A percentile compares a stretch with the other conserved stretches of the same genome.
phyloP scores from a whole-genome alignment of 2,797 vertebrate genomes.

The Erethizon dorsatum region DNA sequence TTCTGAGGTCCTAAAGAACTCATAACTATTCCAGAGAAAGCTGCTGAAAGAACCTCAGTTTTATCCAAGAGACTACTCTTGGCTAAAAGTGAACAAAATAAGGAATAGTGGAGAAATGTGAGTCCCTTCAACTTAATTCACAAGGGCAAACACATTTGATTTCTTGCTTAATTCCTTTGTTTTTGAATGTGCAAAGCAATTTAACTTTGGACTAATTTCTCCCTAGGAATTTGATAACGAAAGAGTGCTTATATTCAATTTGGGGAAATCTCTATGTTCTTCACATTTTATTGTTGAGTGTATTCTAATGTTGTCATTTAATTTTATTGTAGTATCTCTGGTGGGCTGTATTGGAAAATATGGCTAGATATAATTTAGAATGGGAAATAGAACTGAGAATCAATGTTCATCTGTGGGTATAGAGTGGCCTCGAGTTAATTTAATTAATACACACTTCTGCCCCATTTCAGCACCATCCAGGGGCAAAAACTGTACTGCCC shows the following conservation, averaged over 20 bases:
- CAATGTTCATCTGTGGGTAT: slow-evolving; percentile 32
- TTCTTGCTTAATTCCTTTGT: slow-evolving; percentile 76
- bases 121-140: slow-evolving; percentile 69
- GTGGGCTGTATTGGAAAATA: slow-evolving; percentile 71
- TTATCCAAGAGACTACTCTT: neutral
- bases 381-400: slow-evolving; percentile 41
- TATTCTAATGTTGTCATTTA: slow-evolving; percentile 79
- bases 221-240: slow-evolving; percentile 75
- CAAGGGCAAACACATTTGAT: slow-evolving; percentile 69
- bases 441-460: slow-evolving; percentile 62
- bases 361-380: slow-evolving; percentile 67
- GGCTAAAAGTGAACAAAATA: slow-evolving; percentile 58
- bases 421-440: slow-evolving; percentile 55
- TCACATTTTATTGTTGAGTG: slow-evolving; percentile 80
- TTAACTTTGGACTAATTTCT: slow-evolving; percentile 75
- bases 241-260: slow-evolving; percentile 73
- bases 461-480: neutral
- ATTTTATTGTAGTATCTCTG: slow-evolving; percentile 77
- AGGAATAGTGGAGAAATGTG: slow-evolving; percentile 35
- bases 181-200: slow-evolving; percentile 76
- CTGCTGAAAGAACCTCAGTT: neutral
- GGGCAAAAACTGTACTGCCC: neutral
- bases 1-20: slow-evolving; percentile 32
- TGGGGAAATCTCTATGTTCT: slow-evolving; percentile 65
- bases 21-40: neutral